Percentiles rank a stretch among this genome's conserved stretches.
Evolutionary conservation across 2,797 vertebrate genomes (phyloP).

Genomic region (Carapus acus): DNA sequence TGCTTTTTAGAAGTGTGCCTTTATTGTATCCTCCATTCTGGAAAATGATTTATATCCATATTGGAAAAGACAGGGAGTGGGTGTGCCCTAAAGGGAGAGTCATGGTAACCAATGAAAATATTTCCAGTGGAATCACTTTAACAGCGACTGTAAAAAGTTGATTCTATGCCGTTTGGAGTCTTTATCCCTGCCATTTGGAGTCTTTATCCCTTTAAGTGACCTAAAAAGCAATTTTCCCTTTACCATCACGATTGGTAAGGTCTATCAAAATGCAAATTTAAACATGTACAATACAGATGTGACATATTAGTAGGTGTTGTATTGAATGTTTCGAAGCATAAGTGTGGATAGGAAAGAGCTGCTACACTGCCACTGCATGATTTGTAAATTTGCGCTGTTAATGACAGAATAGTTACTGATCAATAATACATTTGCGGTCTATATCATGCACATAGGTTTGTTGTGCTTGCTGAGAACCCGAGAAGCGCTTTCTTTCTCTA

Average conservation of each 20-base stretch:
- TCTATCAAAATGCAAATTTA: not conserved
- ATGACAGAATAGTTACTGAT: too few relatives aligned
- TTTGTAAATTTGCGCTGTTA: too few relatives aligned
- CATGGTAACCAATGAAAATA: constrained; percentile 31
- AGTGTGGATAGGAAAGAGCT: too few relatives aligned
- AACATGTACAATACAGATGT: too few relatives aligned
- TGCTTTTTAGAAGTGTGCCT: constrained; percentile 16
- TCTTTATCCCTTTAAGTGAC: not conserved
- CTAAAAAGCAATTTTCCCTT: not conserved
- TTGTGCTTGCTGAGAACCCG: not conserved
- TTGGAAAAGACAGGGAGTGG: constrained; percentile 54
- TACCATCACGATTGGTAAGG: not conserved
- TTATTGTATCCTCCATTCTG: constrained; percentile 28
- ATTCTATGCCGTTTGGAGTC: constrained; percentile 3
- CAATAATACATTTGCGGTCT: constrained; percentile 19
- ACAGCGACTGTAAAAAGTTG: not conserved
- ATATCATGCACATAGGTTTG: constrained; percentile 13
- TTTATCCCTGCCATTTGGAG: not conserved
- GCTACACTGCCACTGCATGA: too few relatives aligned
- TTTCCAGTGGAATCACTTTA: constrained; percentile 10
- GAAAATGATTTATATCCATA: constrained; percentile 32
- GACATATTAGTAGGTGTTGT: too few relatives aligned
- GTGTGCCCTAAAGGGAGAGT: constrained; percentile 52
- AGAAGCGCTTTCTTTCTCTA: not conserved
- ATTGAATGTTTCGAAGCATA: too few relatives aligned